A percentile compares a stretch with the other conserved stretches of the same genome.
Evolutionary conservation across 2,113 vertebrate genomes (phyloP).

Genomic region (Proterorhinus semilunaris): DNA sequence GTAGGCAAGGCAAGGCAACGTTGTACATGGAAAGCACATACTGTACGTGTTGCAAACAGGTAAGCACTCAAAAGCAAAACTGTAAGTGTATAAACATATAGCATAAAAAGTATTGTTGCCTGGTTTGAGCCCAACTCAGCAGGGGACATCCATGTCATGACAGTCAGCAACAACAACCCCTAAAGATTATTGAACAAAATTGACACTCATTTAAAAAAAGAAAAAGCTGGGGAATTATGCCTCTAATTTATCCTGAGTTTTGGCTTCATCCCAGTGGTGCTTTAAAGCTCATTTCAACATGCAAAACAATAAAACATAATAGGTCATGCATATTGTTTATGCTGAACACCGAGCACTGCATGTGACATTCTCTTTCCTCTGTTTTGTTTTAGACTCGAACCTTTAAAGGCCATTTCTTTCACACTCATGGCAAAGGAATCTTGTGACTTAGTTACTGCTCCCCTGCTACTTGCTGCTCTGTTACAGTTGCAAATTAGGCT

Average conservation of each 20-base stretch:
- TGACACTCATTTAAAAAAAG: neutral
- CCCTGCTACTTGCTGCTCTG: slow-evolving; percentile 34
- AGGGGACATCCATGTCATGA: too few relatives aligned
- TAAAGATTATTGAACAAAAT: neutral
- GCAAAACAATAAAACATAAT: slow-evolving; percentile 6
- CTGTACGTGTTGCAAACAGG: too few relatives aligned
- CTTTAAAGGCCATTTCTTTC: neutral
- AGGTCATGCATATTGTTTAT: slow-evolving; percentile 1
- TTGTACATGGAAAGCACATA: too few relatives aligned
- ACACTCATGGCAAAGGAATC: slow-evolving; percentile 25
- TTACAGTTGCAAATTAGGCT: slow-evolving; percentile 73
- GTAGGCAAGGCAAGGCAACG: too few relatives aligned
- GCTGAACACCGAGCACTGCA: neutral
- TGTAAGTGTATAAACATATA: too few relatives aligned
- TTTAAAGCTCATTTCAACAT: slow-evolving; percentile 11
- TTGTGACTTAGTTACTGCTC: slow-evolving; percentile 26
- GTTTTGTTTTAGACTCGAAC: neutral
- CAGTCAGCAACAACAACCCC: neutral
- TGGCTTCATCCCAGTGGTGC: neutral
- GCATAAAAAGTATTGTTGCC: too few relatives aligned
- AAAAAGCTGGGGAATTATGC: neutral
- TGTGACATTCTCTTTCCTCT: neutral
- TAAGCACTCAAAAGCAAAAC: too few relatives aligned
- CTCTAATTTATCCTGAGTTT: neutral
- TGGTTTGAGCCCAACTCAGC: too few relatives aligned